These are phyloP conservation scores for Scalopus aquaticus DNA, from an alignment of 2,113 vertebrate genomes.

Conservation along the genomic window DNA sequence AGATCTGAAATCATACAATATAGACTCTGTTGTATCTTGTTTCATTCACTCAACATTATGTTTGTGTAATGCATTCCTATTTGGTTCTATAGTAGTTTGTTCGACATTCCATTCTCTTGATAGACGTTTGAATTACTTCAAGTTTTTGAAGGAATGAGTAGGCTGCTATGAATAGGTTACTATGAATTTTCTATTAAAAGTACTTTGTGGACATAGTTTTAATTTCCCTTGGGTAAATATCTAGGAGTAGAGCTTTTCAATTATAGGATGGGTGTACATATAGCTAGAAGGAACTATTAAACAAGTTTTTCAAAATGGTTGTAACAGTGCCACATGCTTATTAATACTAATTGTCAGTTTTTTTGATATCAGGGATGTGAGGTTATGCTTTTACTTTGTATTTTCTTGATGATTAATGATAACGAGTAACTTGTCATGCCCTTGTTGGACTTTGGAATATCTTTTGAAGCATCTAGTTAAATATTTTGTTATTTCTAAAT, in stretches of 20 bases:
- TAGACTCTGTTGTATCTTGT: background rate
- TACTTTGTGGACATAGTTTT: background rate
- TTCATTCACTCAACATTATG: background rate
- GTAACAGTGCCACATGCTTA: background rate
- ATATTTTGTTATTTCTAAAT: background rate
- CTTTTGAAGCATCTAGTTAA: slow-evolving; percentile 29
- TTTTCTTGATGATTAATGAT: background rate
- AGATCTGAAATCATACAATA: background rate
- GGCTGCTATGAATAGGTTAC: background rate
- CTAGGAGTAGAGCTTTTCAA: background rate
- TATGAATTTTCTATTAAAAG: background rate
- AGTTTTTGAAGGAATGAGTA: too few relatives aligned
- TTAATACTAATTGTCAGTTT: background rate
- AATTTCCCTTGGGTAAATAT: background rate
- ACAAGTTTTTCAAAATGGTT: background rate
- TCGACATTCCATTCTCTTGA: too few relatives aligned
- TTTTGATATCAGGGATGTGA: background rate
- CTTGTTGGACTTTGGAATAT: background rate
- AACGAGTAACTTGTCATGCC: background rate
- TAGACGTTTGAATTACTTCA: background rate
- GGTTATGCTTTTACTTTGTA: background rate
- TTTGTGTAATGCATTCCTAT: too few relatives aligned
- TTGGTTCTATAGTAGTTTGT: too few relatives aligned
- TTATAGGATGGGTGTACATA: background rate
- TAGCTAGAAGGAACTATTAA: background rate